Base-by-base conservation (phyloP, 2,888 invertebrate species). In the Leucoptera coffeella region DNA sequence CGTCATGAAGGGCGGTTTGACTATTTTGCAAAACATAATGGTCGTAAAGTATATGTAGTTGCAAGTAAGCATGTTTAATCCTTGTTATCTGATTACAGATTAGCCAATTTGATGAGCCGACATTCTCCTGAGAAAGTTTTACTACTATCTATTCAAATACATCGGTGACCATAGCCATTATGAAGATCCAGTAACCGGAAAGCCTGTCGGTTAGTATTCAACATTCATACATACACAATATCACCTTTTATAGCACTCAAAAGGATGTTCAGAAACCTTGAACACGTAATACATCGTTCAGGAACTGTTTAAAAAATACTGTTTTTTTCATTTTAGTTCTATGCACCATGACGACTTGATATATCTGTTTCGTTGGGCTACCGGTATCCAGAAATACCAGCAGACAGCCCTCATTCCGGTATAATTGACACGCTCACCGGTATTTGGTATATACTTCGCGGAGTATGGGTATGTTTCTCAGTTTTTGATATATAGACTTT, bases 131-230 rank as follows among this genome's bases (percentile, higher is more conserved):
- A 60, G 21, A 60, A 71, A 8, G 75, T 82, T n/a, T 2, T 83
- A 72, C 47, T 79, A 79, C 43, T 80, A 78, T 43, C 53, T 73
- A 24, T 80, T 82, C 38, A 58, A 71, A 5, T 80, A 77, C 42
- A 62, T 77, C 39, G 82, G 82, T 3, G 56, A 73, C 33, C 71
- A 64, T 35, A 79, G 80, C 39, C 67, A 72, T 37, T 65, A 64
- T 17, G 64, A 72, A 32, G 73, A 75, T 37, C 71, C 74, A 0
- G 57, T 52, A 25, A 74, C 74, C 12, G 55, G 56, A 19, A 60
- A 56, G 27, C 72, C 74, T 6, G 55, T 56, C 22, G 73, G 77
- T 64, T 39, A 43, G 40, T 27, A 11, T 11, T 21, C 3, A n/a
- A 11, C 9, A n/a, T 20, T n/a, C n/a, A n/a, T n/a, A n/a, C n/a